A percentile compares a stretch with the other conserved stretches of the same genome.
phyloP scores from a whole-genome alignment of 2,113 vertebrate genomes.

The Pituophis catenifer region DNA sequence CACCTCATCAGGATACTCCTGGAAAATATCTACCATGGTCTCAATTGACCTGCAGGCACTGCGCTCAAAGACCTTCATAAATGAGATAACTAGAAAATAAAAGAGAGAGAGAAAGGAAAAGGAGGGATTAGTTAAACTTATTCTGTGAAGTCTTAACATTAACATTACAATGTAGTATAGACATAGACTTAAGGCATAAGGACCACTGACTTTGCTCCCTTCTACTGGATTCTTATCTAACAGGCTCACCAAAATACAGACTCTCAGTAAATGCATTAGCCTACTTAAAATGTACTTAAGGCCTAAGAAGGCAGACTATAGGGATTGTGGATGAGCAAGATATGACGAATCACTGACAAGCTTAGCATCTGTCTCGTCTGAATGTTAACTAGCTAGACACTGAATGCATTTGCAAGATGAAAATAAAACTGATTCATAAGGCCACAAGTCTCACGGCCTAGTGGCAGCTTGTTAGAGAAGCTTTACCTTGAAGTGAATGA shows the following conservation, averaged over 20 bases:
- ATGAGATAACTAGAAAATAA: conserved; percentile 81
- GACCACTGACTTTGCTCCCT: neutral
- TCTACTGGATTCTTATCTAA: neutral
- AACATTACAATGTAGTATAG: neutral
- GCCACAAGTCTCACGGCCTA: neutral
- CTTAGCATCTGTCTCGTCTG: conserved; percentile 19
- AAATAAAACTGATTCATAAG: conserved; percentile 17
- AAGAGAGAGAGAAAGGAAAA: neutral
- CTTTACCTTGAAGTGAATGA: neutral
- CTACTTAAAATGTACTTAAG: conserved; percentile 18
- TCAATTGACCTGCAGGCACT: conserved; percentile 91
- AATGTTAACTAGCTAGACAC: conserved; percentile 1
- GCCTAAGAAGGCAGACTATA: neutral
- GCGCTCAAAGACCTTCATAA: conserved; percentile 90
- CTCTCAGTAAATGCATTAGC: conserved; percentile 6
- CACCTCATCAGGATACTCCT: conserved; percentile 94
- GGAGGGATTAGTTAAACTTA: conserved; percentile 38
- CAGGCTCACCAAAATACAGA: neutral
- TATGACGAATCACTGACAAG: neutral
- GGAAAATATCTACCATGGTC: conserved; percentile 93
- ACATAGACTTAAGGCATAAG: neutral
- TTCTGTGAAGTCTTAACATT: conserved; percentile 28
- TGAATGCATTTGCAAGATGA: conserved; percentile 13
- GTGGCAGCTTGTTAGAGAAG: neutral
- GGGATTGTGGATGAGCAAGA: rapidly evolving